Evolutionary conservation across 2,113 vertebrate species (phyloP).

Genomic region (Zapus hudsonius): DNA sequence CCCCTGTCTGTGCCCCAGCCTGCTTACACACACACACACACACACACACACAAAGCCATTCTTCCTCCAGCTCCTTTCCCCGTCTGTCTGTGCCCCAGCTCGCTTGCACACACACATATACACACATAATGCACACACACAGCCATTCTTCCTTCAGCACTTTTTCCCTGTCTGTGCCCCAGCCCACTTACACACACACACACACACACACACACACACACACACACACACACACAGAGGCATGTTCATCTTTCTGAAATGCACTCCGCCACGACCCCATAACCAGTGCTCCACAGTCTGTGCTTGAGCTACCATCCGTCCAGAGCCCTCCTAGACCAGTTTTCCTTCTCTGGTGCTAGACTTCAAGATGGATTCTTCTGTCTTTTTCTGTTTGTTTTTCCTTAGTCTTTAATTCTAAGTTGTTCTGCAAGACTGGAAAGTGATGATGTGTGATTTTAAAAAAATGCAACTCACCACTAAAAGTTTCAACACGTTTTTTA

Average conservation of each 20-base stretch:
- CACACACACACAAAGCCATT: no score
- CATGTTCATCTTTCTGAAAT: slow-evolving; percentile 2
- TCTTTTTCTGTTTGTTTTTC: not conserved
- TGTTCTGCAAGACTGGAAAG: not conserved
- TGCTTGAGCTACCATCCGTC: not conserved
- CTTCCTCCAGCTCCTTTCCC: no score
- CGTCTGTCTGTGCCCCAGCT: no score
- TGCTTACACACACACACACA: no score
- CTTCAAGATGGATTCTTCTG: no score
- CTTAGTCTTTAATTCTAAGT: slow-evolving; percentile 35
- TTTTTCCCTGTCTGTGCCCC: not conserved
- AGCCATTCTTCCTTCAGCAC: not conserved
- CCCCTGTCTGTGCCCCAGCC: no score
- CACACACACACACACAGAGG: no score
- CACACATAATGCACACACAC: no score
- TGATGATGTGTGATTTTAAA: not conserved
- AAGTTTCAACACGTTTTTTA: not conserved
- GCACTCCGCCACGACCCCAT: not conserved
- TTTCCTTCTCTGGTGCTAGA: not conserved
- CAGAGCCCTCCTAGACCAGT: not conserved
- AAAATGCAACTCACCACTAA: not conserved
- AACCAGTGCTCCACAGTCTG: not conserved
- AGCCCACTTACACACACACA: not conserved
- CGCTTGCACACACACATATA: no score
- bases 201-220: no score